Percentiles rank a stretch among this genome's conserved stretches.
These are phyloP conservation scores for Saxicola maurus DNA, from an alignment of 2,797 vertebrate species.

Conservation along the genomic window DNA sequence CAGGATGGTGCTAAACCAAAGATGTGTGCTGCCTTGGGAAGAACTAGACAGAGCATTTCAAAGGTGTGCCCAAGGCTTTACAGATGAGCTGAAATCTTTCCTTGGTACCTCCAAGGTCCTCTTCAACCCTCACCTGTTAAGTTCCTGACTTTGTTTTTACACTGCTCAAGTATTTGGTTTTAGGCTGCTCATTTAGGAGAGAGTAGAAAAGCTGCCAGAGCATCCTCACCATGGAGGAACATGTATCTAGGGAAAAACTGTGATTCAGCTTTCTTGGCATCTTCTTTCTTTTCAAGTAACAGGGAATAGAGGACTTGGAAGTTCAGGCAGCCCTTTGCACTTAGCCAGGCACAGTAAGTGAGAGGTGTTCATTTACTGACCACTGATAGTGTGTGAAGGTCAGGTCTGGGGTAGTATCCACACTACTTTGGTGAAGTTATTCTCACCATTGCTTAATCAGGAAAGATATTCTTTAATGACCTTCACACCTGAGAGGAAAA, in stretches of 20 bases:
- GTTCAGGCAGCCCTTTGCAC: not conserved
- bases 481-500: not conserved
- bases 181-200: not conserved
- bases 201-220: not conserved
- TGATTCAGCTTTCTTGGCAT: not conserved
- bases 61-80: not conserved
- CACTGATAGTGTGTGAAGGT: not conserved
- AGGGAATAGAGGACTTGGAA: not conserved
- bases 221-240: not conserved
- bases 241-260: not conserved
- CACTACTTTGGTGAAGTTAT: not conserved
- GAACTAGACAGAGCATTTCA: not conserved
- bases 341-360: not conserved
- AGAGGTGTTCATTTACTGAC: not conserved
- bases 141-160: not conserved
- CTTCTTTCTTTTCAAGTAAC: not conserved
- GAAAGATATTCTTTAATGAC: conserved; percentile 21
- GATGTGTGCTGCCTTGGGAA: not conserved
- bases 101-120: not conserved
- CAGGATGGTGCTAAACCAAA: not conserved
- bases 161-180: not conserved
- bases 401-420: not conserved
- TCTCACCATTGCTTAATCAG: not conserved
- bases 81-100: not conserved
- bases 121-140: not conserved